Evolutionary conservation across 2,113 vertebrate genomes (phyloP).

Genomic region (Arothron firmamentum): DNA sequence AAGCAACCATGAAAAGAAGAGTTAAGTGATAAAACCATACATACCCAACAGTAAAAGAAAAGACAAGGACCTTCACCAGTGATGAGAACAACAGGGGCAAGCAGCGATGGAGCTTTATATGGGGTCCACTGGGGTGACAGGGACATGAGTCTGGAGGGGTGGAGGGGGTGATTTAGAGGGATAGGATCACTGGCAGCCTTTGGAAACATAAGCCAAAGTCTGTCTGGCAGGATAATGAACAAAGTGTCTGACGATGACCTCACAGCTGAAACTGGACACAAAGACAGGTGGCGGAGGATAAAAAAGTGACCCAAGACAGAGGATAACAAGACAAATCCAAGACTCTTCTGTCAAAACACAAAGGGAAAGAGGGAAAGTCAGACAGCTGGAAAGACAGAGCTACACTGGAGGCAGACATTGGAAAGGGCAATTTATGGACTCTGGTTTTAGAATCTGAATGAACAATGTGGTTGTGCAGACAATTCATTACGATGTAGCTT

Average conservation of each 20-base stretch:
- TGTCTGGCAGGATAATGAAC: conserved; percentile 43
- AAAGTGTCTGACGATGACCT: conserved; percentile 43
- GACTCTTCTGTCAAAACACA: not conserved
- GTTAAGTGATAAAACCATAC: not conserved
- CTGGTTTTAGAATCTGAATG: too few relatives aligned
- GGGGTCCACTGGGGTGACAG: conserved; percentile 17
- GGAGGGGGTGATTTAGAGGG: not conserved
- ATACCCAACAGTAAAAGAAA: conserved; percentile 29
- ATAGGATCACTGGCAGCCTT: conserved; percentile 43
- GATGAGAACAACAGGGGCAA: conserved; percentile 5
- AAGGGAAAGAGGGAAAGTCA: not conserved
- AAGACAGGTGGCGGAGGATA: conserved; percentile 48
- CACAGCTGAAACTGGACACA: conserved; percentile 48
- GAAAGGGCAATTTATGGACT: too few relatives aligned
- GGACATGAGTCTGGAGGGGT: conserved; percentile 5
- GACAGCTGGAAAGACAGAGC: too few relatives aligned
- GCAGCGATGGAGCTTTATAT: conserved; percentile 39
- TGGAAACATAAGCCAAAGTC: conserved; percentile 37
- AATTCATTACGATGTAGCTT: too few relatives aligned
- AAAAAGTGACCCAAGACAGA: conserved; percentile 11
- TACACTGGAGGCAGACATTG: too few relatives aligned
- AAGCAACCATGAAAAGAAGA: not conserved
- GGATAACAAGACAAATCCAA: conserved; percentile 5
- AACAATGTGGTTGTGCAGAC: too few relatives aligned
- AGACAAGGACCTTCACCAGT: conserved; percentile 12